Conservation (phyloP, 2,888 invertebrate genomes). For the Himalopsyche anomala region DNA sequence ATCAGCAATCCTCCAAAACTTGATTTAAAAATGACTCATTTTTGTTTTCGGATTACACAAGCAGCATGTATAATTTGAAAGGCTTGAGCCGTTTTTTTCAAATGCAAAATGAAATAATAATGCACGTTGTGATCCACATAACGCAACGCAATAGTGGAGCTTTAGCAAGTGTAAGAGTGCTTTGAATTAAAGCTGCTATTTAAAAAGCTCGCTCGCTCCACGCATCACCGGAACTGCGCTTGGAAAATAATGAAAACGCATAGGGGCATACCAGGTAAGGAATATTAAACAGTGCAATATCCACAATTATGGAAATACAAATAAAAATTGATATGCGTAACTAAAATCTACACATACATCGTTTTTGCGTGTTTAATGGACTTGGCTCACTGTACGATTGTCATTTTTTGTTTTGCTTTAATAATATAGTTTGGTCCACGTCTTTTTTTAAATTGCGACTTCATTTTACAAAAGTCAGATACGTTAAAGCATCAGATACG, state of each 20-base stretch:
- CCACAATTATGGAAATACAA: background rate
- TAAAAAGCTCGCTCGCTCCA: conserved; percentile 43
- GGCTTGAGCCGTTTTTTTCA: background rate
- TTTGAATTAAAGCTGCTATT: conserved; percentile 41
- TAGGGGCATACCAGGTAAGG: conserved; percentile 31
- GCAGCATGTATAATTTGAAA: background rate
- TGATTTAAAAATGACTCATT: background rate
- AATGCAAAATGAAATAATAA: conserved; percentile 31
- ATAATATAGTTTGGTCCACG: too few relatives aligned
- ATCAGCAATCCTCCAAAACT: too few relatives aligned
- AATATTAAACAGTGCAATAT: background rate
- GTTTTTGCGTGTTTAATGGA: too few relatives aligned
- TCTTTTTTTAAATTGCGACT: too few relatives aligned
- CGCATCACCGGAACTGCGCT: conserved; percentile 20
- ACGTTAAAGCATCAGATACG: too few relatives aligned
- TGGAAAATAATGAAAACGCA: conserved; percentile 50
- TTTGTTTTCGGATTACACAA: background rate
- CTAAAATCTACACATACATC: too few relatives aligned
- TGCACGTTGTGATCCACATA: background rate
- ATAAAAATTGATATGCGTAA: too few relatives aligned
- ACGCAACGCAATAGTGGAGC: conserved; percentile 20
- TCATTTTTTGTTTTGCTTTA: too few relatives aligned
- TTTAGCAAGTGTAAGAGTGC: conserved; percentile 38
- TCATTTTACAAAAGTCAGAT: too few relatives aligned
- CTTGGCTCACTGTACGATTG: too few relatives aligned